Evolutionary conservation across 2,113 vertebrate species (phyloP), one percentile per base, ranked within the genome.

Genomic region (Psittacula cyanocephala): DNA sequence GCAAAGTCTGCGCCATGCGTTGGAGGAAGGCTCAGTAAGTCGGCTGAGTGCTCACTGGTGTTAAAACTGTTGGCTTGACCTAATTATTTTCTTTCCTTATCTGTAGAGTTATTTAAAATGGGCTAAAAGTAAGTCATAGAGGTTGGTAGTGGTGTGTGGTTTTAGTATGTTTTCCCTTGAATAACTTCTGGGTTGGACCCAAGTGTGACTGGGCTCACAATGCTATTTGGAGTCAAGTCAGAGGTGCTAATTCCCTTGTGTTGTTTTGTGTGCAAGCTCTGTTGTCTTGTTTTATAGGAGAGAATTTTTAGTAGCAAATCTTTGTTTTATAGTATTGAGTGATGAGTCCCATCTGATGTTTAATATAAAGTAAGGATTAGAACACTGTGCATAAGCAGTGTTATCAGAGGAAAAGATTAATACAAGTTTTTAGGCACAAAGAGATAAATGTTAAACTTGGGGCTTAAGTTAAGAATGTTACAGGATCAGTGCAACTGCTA

Each of bases 21-120:
- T 99, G 35, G 99, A 99, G 95, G 98, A 99, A 35, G 99, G 99
- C 83, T 99, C 99, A 80, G 99, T 99, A 95, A 99, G 99, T 95
- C 64, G 75, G 20, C 31, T 85, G 44, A 75, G 8, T n/a, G 35
- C 28, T 88, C 29, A 3, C 19, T 39, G 35, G 4, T 53, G 68
- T 76, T 60, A 27, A 59, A 90, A 31, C 22, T 52, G 49, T 29
- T 68, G 37, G 31, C 71, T 59, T 74, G 28, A 52, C 12, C 39
- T 44, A 23, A 37, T 15, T 81, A 24, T 59, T 59, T 59, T 35
- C 57, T 59, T 59, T 24, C 33, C 33, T 35, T 59, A 35, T 59
- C 22, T 59, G 57, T 59, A 35, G n/a, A 35, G 33, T 35, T 31
- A n/a, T 47, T 71, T 75, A 11, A 46, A 62, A 22, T 13, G 41